Evolutionary conservation across 2,797 vertebrate species (phyloP), one percentile per base, ranked within the genome.

Genomic region (Esox masquinongy): DNA sequence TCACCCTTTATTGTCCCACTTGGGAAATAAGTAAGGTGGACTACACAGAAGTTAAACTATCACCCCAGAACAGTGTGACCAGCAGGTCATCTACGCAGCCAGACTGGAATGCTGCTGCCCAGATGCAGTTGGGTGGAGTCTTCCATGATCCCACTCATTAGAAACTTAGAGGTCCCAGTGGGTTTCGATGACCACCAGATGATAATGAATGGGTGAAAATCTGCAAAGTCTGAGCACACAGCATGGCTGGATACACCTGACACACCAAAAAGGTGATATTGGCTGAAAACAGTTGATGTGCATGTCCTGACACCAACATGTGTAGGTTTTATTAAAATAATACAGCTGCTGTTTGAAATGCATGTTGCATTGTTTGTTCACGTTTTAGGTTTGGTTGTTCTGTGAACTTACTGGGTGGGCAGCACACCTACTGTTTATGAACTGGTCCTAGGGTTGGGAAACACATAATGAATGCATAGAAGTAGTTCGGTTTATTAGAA

Each of bases 161-260:
- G 61, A 75, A 79, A 69, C 68, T 79, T 69, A 79, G 26, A 26
- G 61, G 72, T 86, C 78, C 80, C 79, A 74, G 36, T 36, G 72
- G 77, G 68, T 51, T 5, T 81, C 74, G 74, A 77, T 78, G 16
- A 78, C 22, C 2, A 24, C 70, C 82, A 84, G 80, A 82, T 75
- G 79, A 81, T 72, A 59, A 73, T 69, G 43, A 29, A 34, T 4
- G 3, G 31, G 68, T 69, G 22, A 26, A 17, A 5, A 31, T 15
- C 63, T 4, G 5, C 15, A 66, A 26, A 3, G 26, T 11, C 16
- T 66, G 7, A 29, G 29, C 7, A 66, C 5, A 16, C 31, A n/a
- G 64, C 14, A 34, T 19, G 15, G 7, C 7, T 1, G 17, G 29
- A 67, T 31, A 66, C n/a, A 3, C 53, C 53, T 7, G 53, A 56